Conservation (phyloP, 2,113 vertebrate species). For the Polypterus bichir region DNA sequence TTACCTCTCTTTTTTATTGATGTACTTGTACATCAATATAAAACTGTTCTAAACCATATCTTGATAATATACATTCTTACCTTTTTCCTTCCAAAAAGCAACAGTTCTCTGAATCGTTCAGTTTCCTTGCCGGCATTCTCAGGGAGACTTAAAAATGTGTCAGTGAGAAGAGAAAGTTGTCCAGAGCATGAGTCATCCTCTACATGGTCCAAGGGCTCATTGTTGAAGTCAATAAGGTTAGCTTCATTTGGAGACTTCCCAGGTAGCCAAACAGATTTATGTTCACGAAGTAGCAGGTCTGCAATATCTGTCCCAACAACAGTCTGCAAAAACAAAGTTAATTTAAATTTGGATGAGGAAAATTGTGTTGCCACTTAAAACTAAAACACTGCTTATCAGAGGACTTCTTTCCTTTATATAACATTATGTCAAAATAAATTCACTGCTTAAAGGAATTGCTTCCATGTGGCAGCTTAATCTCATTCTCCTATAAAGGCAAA, state of each 20-base stretch:
- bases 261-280: constrained; percentile 85
- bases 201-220: constrained; percentile 66
- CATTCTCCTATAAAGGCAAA: too few species aligned
- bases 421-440: too few species aligned
- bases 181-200: constrained; percentile 77
- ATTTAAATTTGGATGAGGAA: not conserved
- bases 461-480: too few species aligned
- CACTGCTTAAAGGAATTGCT: too few species aligned
- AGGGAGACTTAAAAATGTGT: constrained; percentile 52
- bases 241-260: constrained; percentile 92
- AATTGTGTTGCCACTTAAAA: not conserved
- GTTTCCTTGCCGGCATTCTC: constrained; percentile 72
- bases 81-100: constrained; percentile 92
- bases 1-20: too few species aligned
- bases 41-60: too few species aligned
- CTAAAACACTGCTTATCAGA: too few species aligned
- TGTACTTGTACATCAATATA: too few species aligned
- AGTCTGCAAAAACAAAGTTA: constrained; percentile 46
- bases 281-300: constrained; percentile 81
- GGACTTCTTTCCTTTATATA: too few species aligned
- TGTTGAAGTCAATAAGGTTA: constrained; percentile 91
- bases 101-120: constrained; percentile 81
- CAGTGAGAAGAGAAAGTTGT: constrained; percentile 77
- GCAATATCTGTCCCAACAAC: constrained; percentile 92
- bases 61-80: constrained; percentile 26